Evolutionary conservation across 2,888 invertebrate species (phyloP), one percentile per base, ranked within the genome.

Genomic region (Andrena bucephala): DNA sequence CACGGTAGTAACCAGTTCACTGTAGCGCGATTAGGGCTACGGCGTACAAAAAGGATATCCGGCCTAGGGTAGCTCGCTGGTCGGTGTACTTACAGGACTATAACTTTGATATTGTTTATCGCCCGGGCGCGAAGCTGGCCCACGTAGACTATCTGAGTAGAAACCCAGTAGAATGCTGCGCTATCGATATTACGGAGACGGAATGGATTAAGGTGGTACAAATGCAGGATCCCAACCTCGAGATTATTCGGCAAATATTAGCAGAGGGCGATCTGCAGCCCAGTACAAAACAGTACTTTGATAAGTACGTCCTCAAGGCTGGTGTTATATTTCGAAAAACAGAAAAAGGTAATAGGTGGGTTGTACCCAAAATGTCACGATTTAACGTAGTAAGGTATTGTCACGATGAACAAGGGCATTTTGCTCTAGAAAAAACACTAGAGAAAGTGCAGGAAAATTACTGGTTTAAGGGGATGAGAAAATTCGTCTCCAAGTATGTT

Each of bases 31-130:
- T 60, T n/a, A n/a, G 33, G 1, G 6, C 60, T 16, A 31, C 59
- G 31, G 33, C n/a, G n/a, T 13, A 8, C 4, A 60, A 60, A 27
- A 27, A 60, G 33, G 13, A 57, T 59, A 33, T 48, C 2, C 29
- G 33, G 24, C 27, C 33, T n/a, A 59, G 33, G 24, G 89, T 91
- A 16, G 90, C 89, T 3, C 74, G 91, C 29, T 92, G 91, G 91
- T 88, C 87, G 86, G 81, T 85, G 6, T 86, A 83, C 13, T 36
- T 85, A 10, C 87, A 88, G 16, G 84, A 87, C 13, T 88, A 48
- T 24, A 50, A 86, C 48, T 88, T 86, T 31, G 80, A 84, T 3
- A 71, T 65, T 68, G 48, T 31, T 42, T 57, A 84, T 42, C 78
- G 84, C 0, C 75, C 83, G n/a, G 86, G 83, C 0, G 13, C 72